Conservation (phyloP, 2,888 invertebrate genomes). For the Sinohyriopsis cumingii region DNA sequence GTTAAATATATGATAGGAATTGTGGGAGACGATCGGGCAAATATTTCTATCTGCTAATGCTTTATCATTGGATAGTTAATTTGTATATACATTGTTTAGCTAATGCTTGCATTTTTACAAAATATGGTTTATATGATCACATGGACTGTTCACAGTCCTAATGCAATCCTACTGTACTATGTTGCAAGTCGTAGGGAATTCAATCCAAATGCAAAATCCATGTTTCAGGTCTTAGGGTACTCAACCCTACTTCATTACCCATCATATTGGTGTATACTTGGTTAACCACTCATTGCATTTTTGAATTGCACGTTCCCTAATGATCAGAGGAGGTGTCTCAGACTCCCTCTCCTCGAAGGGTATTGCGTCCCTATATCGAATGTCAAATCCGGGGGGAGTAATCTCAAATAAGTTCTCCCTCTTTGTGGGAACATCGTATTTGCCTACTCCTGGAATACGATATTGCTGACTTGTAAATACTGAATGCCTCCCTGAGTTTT, state of each 20-base stretch:
- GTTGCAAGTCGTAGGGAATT: too few relatives aligned
- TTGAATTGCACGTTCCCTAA: slow-evolving; percentile 52
- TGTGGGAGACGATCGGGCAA: too few relatives aligned
- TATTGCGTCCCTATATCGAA: slow-evolving; percentile 54
- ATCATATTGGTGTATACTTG: slow-evolving; percentile 39
- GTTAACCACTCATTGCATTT: slow-evolving; percentile 61
- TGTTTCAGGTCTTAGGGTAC: too few relatives aligned
- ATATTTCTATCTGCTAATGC: too few relatives aligned
- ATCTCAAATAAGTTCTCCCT: slow-evolving; percentile 58
- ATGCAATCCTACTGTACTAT: too few relatives aligned
- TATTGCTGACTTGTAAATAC: slow-evolving; percentile 17
- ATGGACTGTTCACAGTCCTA: too few relatives aligned
- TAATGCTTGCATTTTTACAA: too few relatives aligned
- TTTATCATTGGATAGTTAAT: too few relatives aligned
- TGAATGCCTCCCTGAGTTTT: slow-evolving; percentile 10
- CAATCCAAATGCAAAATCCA: too few relatives aligned
- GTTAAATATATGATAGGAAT: too few relatives aligned
- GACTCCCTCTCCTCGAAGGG: slow-evolving; percentile 48
- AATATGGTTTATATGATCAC: too few relatives aligned
- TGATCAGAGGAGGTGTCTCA: slow-evolving; percentile 58
- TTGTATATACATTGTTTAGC: too few relatives aligned
- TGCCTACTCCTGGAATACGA: slow-evolving; percentile 49
- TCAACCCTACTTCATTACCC: neutral
- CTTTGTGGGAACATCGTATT: slow-evolving; percentile 32
- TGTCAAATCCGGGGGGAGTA: slow-evolving; percentile 61